phyloP scores from a whole-genome alignment of 1,140 invertebrate genomes.

The Whitmania pigra region DNA sequence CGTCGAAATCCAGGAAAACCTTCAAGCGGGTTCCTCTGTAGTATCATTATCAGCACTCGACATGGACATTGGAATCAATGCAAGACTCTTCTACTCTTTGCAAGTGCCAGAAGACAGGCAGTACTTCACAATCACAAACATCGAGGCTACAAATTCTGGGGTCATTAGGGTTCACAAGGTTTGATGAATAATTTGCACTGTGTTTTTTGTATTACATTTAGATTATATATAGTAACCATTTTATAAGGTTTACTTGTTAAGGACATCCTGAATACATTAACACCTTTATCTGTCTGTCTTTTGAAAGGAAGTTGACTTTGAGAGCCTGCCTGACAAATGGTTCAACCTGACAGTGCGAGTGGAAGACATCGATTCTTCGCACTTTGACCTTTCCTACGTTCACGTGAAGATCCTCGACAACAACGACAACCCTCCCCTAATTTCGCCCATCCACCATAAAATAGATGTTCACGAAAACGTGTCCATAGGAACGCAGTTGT shows the following conservation, averaged over 20 bases:
- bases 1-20: background rate
- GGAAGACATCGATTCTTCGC: background rate
- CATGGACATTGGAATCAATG: constrained; percentile 4
- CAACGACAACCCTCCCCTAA: constrained; percentile 1
- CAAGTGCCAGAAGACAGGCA: background rate
- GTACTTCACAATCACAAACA: constrained; percentile 1
- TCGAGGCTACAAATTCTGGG: constrained; percentile 11
- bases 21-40: background rate
- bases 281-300: no score
- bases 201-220: no score
- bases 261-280: no score
- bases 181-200: no score
- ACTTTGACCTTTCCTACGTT: constrained; percentile 1
- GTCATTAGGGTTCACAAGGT: constrained; percentile 17
- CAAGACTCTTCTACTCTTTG: constrained; percentile 12
- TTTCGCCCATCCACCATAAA: constrained; percentile 43
- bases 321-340: background rate
- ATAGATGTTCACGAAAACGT: constrained; percentile 79
- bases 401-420: background rate
- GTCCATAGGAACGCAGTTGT: constrained; percentile 69
- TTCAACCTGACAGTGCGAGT: constrained; percentile 10
- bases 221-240: no score
- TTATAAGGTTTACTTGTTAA: no score
- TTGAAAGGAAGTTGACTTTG: background rate
- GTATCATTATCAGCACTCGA: constrained; percentile 6